Evolutionary conservation across 2,113 vertebrate genomes (phyloP), one percentile per base, ranked within the genome.

Genomic region (Condylura cristata): DNA sequence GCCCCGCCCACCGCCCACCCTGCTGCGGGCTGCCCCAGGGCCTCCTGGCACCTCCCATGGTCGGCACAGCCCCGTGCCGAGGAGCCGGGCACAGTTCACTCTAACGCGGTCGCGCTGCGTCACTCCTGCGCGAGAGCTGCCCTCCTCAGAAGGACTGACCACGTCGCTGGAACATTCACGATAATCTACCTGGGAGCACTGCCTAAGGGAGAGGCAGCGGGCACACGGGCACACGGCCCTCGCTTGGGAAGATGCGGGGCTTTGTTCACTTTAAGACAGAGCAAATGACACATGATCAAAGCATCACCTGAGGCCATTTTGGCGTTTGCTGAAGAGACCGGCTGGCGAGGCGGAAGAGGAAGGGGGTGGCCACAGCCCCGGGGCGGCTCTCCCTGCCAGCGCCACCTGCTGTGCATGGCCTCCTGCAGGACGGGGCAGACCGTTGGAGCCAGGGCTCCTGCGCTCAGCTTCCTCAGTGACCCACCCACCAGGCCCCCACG

Each of bases 331-430:
- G 96, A 93, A 74, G 97, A 95, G 83, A 99, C 93, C 11, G 97
- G 86, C 98, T 98, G 0, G 98, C 61, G 9, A 99, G 97, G 94
- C 96, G 98, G 93, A 99, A 98, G 96, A 99, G 97, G 88, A 99
- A 98, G 0, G 99, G 98, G 0, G 97, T 96, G 58, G 90, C 24
- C 84, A 97, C 76, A 24, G 96, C 95, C 83, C 74, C 0, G 96
- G 66, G 22, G 63, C 76, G 5, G 75, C 46, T 58, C 94, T 97
- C 87, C 98, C 98, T 98, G 98, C n/a, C n/a, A 60, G 97, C 5
- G 6, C 96, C 7, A 98, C 98, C 97, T 99, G 99, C 97, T 99
- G 97, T 99, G 99, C 99, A 99, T 99, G 0, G 99, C 98, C 96
- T 99, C 99, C 99, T 99, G 68, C 18, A 60, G 94, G 86, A 84